Evolutionary conservation across 2,888 invertebrate genomes (phyloP).

Genomic region (Rapana venosa): DNA sequence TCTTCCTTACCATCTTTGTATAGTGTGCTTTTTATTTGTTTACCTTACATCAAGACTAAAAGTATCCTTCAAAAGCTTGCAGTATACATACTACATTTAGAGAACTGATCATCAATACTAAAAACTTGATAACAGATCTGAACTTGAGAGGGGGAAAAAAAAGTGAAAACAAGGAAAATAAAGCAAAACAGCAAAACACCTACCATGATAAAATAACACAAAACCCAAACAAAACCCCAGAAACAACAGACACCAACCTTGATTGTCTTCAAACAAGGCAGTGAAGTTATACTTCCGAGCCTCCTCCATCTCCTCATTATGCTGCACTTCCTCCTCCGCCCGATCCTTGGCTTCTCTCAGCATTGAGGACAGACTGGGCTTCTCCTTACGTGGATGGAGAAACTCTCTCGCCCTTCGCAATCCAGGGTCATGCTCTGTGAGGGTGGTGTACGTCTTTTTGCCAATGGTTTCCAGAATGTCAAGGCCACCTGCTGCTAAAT

Average conservation of each 20-base stretch:
- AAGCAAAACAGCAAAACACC: too few relatives aligned
- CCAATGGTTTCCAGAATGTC: slow-evolving; percentile 95
- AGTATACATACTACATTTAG: too few relatives aligned
- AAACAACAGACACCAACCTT: slow-evolving; percentile 81
- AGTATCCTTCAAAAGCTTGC: too few relatives aligned
- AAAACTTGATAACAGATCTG: too few relatives aligned
- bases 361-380: slow-evolving; percentile 78
- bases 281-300: slow-evolving; percentile 84
- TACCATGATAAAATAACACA: too few relatives aligned
- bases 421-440: slow-evolving; percentile 95
- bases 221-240: background rate
- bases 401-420: slow-evolving; percentile 86
- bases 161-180: too few relatives aligned
- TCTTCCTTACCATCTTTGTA: too few relatives aligned
- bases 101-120: too few relatives aligned
- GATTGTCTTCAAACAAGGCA: slow-evolving; percentile 90
- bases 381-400: slow-evolving; percentile 77
- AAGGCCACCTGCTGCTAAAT: slow-evolving; percentile 76
- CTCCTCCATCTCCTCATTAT: slow-evolving; percentile 79
- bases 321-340: slow-evolving; percentile 82
- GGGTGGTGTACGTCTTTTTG: slow-evolving; percentile 94
- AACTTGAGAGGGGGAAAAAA: too few relatives aligned
- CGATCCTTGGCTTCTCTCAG: slow-evolving; percentile 84
- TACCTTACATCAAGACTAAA: too few relatives aligned
- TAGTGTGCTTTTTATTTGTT: too few relatives aligned